These are phyloP conservation scores for Hymenochirus boettgeri DNA, from an alignment of 2,113 vertebrate species.

Conservation along the genomic window DNA sequence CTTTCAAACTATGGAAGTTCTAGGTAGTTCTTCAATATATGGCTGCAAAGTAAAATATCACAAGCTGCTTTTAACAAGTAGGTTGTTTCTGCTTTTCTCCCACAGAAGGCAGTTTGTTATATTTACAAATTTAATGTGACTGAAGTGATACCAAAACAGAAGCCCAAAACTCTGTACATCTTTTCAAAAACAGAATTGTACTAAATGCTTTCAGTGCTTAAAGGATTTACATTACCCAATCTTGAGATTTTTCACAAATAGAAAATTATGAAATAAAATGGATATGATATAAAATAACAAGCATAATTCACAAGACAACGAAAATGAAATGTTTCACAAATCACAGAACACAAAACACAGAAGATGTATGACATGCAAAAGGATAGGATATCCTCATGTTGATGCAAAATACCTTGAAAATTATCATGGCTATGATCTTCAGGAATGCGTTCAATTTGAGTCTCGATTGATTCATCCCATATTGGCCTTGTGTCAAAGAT, in stretches of 20 bases:
- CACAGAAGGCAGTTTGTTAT: too few species aligned
- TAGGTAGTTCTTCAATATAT: too few species aligned
- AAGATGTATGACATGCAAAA: constrained; percentile 74
- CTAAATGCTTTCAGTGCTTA: constrained; percentile 48
- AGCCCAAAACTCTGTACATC: constrained; percentile 7
- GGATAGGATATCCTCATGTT: constrained; percentile 75
- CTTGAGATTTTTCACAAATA: constrained; percentile 79
- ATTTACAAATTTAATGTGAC: too few species aligned
- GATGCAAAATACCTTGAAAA: constrained; percentile 94
- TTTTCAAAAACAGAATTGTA: background rate
- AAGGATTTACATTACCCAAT: constrained; percentile 71
- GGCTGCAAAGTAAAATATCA: too few species aligned
- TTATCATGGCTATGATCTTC: constrained; percentile 87
- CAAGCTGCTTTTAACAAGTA: too few species aligned
- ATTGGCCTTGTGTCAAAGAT: constrained; percentile 93
- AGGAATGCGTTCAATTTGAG: constrained; percentile 97
- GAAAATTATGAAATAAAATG: constrained; percentile 65
- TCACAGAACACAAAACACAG: constrained; percentile 58
- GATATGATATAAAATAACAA: constrained; percentile 66
- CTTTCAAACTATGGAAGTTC: too few species aligned
- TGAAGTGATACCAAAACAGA: too few species aligned
- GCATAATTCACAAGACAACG: constrained; percentile 69
- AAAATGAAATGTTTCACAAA: constrained; percentile 66
- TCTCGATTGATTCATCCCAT: constrained; percentile 97
- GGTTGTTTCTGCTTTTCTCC: too few species aligned